Percentiles rank a stretch among this genome's conserved stretches.
These are phyloP conservation scores for Hormaphis cornu DNA, from an alignment of 1,140 invertebrate genomes.

Conservation along the genomic window DNA sequence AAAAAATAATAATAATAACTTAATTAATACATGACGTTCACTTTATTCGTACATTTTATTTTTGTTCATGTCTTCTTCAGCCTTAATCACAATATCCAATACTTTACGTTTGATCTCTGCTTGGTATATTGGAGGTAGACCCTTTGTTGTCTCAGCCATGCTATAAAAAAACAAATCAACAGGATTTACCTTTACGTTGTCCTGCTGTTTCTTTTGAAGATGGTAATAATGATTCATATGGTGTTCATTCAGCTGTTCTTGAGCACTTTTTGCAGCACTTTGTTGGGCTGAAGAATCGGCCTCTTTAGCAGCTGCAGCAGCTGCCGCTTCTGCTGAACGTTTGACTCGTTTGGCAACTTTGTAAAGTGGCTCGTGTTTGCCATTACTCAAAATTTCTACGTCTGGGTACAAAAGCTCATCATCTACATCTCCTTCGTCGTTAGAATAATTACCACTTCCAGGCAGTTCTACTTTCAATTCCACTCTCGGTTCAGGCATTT, in stretches of 20 bases:
- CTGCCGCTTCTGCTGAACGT: conserved; percentile 6
- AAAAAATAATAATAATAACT: neutral
- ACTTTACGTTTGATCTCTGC: conserved; percentile 16
- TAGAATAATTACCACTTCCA: conserved; percentile 10
- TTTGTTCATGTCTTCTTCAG: conserved; percentile 23
- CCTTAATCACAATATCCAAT: conserved; percentile 10
- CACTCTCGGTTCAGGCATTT: conserved; percentile 9
- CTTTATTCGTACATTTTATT: neutral
- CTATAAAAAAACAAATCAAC: conserved; percentile 22
- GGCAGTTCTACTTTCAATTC: conserved; percentile 22
- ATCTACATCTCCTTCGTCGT: conserved; percentile 10
- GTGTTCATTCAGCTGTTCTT: conserved; percentile 22
- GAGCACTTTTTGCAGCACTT: too few relatives aligned
- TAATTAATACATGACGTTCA: neutral
- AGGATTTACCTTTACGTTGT: neutral
- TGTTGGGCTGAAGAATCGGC: conserved; percentile 16
- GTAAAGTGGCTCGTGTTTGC: conserved; percentile 13
- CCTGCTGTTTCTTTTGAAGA: conserved; percentile 4
- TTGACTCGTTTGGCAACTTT: conserved; percentile 6
- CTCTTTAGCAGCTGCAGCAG: conserved; percentile 8
- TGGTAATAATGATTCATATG: conserved; percentile 19
- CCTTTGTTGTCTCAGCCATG: conserved; percentile 19
- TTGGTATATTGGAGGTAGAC: neutral
- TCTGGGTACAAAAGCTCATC: conserved; percentile 19
- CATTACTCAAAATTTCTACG: conserved; percentile 19